Base-by-base conservation (phyloP, 1,140 invertebrate genomes). In the Drosophila seguyi region DNA sequence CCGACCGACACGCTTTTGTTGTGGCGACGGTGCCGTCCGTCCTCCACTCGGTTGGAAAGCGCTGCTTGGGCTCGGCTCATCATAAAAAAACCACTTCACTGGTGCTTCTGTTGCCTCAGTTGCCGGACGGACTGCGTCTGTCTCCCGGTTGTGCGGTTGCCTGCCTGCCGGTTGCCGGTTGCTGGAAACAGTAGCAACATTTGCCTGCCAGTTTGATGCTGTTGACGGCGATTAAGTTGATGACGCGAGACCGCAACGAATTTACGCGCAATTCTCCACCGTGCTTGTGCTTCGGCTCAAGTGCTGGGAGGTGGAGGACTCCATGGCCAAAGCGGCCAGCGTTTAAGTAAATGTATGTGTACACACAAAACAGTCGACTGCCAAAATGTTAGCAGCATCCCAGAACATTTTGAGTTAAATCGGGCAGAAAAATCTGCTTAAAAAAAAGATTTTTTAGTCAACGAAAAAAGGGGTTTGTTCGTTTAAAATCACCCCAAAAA, bases 221-320 rank as follows among this genome's bases (percentile, higher is more conserved):
- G 84, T 88, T 88, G 84, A 88, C 85, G 85, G 85, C 81, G 85
- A 90, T 90, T 90, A 90, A 78, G 85, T 90, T 90, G 85, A 90
- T 90, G 85, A 90, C 85, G 80, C 85, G 85, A 81, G 81, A 90
- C 85, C 85, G 85, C 85, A 90, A 90, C 85, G 81, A 90, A 90
- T 90, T 90, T 90, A 90, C 85, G 85, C 85, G 85, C 85, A 90
- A 90, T 90, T 90, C 85, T 90, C 80, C 81, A 73, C 62, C 81
- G 79, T 77, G 60, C 79, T 78, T 68, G 25, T 25, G 39, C 68
- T 66, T 69, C 58, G 65, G 50, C 73, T 77, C 41, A 77, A 76
- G 74, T 76, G 73, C 56, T 31, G 48, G 59, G 69, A 45, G 52
- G 41, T 56, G 58, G 58, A 50, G 50, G 31, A 60, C 44, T 42